Base-by-base conservation (phyloP, 2,888 invertebrate genomes). In the Rhimphoctona megacephalus region DNA sequence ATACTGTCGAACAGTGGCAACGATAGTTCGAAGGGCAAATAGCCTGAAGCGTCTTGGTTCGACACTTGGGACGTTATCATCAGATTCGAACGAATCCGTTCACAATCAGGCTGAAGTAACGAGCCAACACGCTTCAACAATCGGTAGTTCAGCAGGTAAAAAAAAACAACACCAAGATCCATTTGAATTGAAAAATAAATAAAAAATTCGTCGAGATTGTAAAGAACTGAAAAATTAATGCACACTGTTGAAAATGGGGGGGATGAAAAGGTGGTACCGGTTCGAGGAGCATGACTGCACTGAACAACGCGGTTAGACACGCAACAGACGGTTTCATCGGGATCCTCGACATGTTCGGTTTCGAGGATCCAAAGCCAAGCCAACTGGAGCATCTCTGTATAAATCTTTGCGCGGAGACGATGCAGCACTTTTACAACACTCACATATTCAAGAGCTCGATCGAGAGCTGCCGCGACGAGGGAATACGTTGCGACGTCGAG, bases 401-500 rank as follows among this genome's bases (percentile, higher is more conserved):
- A 91, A 99, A 99, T 95, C 95, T 99, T 87, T 98, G 98, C 95
- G 98, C 99, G 0, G 99, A 99, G 95, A 98, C 98, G 49, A 98
- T 99, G 98, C 99, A 99, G 94, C 99, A 99, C 94, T 99, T 98
- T 94, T 99, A 99, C 95, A 99, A 98, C 95, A 99, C 98, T 79
- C 98, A 99, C 95, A 98, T 99, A 90, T 99, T 99, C 95, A 98
- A 98, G 94, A 98, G 98, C 33, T 97, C 98, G 89, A 97, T 98
- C 88, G 98, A 99, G 95, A 98, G 98, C 79, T 98, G 98, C 92
- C 96, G 98, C 87, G 99, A 99, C 94, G 98, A 99, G 95, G 98
- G 98, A 76, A 98, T 99, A 90, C 96, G 97, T 79, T 97, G 97
- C 93, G 98, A 98, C 92, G 97, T 98, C 39, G 98, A 98, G 94